Evolutionary conservation across 1,140 invertebrate genomes (phyloP), one percentile per base, ranked within the genome.

Genomic region (Trichomalopsis sarcophagae): DNA sequence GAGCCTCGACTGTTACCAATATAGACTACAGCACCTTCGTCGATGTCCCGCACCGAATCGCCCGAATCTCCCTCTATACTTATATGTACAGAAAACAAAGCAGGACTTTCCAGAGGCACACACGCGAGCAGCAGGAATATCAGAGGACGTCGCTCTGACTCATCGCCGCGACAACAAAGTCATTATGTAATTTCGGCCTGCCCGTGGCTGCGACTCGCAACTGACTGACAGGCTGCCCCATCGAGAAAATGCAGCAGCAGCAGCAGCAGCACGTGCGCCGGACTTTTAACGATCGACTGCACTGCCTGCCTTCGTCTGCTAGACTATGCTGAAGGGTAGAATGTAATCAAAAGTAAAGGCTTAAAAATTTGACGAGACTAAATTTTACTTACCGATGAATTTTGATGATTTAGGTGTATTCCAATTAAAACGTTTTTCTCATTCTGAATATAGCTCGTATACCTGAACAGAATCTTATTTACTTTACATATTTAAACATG

Each of bases 181-280:
- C 62, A 80, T 80, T 80, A 80, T 69, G 62, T 80, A 80, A 80
- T 80, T 80, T 80, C 21, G 55, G 23, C 50, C 76, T 62, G 11
- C 2, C 47, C 17, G 47, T 50, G 14, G 13, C 68, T 71, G 13
- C 68, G 27, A 33, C 68, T 33, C 68, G 68, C 68, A 27, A 71
- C 68, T 71, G 27, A 71, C 68, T 30, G 68, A 27, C 68, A 30
- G 23, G 21, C 21, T n/a, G 7, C 21, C 5, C 21, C 17, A 21
- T 62, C 21, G 17, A 21, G 17, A n/a, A n/a, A 62, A n/a, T 62
- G 55, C 21, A 62, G 4, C 21, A 62, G 55, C 55, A 62, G 55
- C 21, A 62, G 4, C 21, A 62, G 55, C 55, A 62, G 55, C 55
- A 62, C 55, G 55, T 62, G 55, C 55, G 17, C 17, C 55, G 17